Evolutionary conservation across 1,140 invertebrate genomes (phyloP).

Genomic region (Penaeus indicus): DNA sequence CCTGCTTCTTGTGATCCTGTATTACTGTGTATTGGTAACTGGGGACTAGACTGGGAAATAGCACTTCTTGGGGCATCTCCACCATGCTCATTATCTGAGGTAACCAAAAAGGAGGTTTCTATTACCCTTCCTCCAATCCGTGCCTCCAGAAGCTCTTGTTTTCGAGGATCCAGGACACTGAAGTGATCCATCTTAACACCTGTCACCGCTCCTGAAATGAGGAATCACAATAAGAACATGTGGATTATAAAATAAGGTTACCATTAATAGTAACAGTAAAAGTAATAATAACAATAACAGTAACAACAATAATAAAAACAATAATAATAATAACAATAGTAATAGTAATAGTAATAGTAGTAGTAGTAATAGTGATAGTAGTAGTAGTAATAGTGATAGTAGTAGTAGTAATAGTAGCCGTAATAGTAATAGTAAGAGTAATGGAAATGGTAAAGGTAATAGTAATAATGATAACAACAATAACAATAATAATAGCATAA

Average conservation of each 20-base stretch:
- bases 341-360: too few relatives aligned
- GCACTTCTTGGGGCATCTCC: conserved; percentile 28
- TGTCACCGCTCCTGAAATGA: conserved; percentile 59
- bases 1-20: conserved; percentile 15
- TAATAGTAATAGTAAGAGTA: neutral
- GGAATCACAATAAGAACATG: neutral
- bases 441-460: too few relatives aligned
- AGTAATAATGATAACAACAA: too few relatives aligned
- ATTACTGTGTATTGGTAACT: conserved; percentile 28
- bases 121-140: conserved; percentile 53
- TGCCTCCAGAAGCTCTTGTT: conserved; percentile 61
- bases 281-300: neutral
- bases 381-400: too few relatives aligned
- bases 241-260: neutral
- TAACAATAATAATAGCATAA: too few relatives aligned
- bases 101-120: conserved; percentile 34
- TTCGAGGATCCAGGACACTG: conserved; percentile 63
- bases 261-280: too few relatives aligned
- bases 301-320: neutral
- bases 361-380: too few relatives aligned
- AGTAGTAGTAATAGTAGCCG: neutral
- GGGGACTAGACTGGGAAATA: conserved; percentile 25
- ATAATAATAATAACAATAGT: too few relatives aligned
- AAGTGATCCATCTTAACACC: conserved; percentile 62
- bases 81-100: conserved; percentile 32